A percentile compares a stretch with the other conserved stretches of the same genome.
Evolutionary conservation across 2,888 invertebrate genomes (phyloP).

Genomic region (Ectobius pallidus): DNA sequence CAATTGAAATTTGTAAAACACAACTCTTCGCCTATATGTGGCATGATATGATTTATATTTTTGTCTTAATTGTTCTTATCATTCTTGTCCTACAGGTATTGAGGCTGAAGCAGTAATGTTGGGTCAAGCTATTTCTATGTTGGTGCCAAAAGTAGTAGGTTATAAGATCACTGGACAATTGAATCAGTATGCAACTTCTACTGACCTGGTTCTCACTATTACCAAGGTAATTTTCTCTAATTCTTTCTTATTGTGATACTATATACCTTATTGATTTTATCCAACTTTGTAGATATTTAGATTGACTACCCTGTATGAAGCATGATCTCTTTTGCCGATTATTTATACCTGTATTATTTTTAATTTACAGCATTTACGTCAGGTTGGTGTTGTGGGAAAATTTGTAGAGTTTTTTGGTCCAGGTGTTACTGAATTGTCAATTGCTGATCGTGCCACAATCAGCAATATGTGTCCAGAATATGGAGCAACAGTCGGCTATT

Average conservation of each 20-base stretch:
- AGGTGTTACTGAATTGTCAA: slow-evolving; percentile 87
- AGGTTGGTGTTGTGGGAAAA: slow-evolving; percentile 95
- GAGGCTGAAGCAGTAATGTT: slow-evolving; percentile 99
- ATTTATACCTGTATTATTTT: neutral
- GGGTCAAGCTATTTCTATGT: slow-evolving; percentile 96
- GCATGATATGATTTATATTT: too few species aligned
- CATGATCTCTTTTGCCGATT: too few species aligned
- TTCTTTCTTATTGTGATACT: too few species aligned
- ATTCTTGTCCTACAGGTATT: slow-evolving; percentile 68
- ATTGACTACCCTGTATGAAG: too few species aligned
- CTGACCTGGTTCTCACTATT: slow-evolving; percentile 95
- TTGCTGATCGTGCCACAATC: slow-evolving; percentile 96
- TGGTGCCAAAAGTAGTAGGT: slow-evolving; percentile 94
- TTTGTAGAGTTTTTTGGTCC: slow-evolving; percentile 99
- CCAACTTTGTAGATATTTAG: too few species aligned
- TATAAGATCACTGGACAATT: slow-evolving; percentile 85
- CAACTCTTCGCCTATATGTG: too few species aligned
- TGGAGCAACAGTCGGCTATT: slow-evolving; percentile 95
- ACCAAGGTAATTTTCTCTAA: slow-evolving; percentile 87
- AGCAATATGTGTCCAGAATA: slow-evolving; percentile 99
- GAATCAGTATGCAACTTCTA: slow-evolving; percentile 86
- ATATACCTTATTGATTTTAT: too few species aligned
- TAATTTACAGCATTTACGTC: slow-evolving; percentile 75
- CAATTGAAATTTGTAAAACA: too few species aligned
- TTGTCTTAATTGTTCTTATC: too few species aligned